These are phyloP conservation scores for Tanypteryx hageni DNA, from an alignment of 2,888 invertebrate species.

Conservation along the genomic window DNA sequence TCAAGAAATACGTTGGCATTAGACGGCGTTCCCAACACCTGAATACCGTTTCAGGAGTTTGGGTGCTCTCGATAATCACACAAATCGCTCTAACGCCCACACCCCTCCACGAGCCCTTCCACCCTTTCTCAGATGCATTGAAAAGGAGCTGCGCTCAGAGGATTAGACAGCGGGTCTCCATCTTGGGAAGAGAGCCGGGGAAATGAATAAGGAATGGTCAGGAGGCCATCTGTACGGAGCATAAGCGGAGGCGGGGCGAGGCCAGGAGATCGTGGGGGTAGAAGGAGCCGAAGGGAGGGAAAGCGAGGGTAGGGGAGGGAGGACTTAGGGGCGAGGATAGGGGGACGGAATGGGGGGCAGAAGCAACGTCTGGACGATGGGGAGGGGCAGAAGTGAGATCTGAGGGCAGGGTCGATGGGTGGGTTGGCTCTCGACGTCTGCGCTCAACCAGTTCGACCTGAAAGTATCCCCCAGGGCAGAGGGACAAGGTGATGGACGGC, in stretches of 20 bases:
- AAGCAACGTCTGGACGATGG: constrained; percentile 18
- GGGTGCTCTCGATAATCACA: constrained; percentile 45
- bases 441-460: constrained; percentile 60
- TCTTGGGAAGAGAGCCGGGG: constrained; percentile 67
- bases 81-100: not conserved
- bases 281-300: constrained; percentile 37
- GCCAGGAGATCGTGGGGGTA: constrained; percentile 29
- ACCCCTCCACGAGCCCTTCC: not conserved
- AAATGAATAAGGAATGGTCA: constrained; percentile 62
- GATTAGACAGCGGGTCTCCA: constrained; percentile 54
- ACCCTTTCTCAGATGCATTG: constrained; percentile 29
- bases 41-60: constrained; percentile 37
- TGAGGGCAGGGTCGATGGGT: constrained; percentile 57
- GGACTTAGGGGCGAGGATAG: not conserved
- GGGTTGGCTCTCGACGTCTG: constrained; percentile 35
- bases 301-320: constrained; percentile 42
- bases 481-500: constrained; percentile 59
- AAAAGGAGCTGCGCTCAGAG: constrained; percentile 53
- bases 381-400: not conserved
- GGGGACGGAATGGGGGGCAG: not conserved
- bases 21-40: not conserved
- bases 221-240: constrained; percentile 7
- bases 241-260: constrained; percentile 36
- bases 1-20: not conserved
- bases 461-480: constrained; percentile 57